Conservation (phyloP, 2,797 vertebrate species). For the Zalophus californianus region DNA sequence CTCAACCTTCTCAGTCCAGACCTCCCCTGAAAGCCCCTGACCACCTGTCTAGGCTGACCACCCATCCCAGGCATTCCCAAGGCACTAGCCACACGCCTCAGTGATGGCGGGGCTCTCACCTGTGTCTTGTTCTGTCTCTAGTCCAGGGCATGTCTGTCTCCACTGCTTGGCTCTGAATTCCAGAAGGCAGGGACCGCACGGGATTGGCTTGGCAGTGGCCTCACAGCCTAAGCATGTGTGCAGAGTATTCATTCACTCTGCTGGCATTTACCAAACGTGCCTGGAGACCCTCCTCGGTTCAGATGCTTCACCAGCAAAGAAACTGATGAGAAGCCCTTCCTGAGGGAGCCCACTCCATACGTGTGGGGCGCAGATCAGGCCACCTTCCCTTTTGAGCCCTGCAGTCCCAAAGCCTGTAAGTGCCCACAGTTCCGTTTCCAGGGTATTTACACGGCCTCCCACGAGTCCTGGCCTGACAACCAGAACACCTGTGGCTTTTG, state of each 20-base stretch:
- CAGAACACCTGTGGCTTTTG: not conserved
- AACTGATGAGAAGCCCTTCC: not conserved
- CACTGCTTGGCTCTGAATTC: not conserved
- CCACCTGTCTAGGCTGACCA: not conserved
- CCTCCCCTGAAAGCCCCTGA: not conserved
- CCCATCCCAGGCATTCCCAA: not conserved
- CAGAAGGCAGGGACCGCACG: not conserved
- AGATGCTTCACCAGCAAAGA: not conserved
- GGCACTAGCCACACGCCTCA: not conserved
- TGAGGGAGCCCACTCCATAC: rapidly evolving
- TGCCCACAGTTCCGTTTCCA: rapidly evolving
- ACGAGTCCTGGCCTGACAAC: not conserved
- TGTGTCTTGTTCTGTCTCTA: not conserved
- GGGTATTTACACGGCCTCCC: not conserved
- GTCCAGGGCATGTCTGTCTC: not conserved
- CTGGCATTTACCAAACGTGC: rapidly evolving
- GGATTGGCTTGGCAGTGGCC: not conserved
- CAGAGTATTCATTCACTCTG: not conserved
- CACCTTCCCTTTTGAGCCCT: not conserved
- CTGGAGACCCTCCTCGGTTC: not conserved
- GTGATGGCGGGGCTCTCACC: not conserved
- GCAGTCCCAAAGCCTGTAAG: not conserved
- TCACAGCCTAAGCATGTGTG: rapidly evolving
- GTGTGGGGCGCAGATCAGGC: not conserved
- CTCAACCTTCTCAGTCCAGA: not conserved